A percentile compares a stretch with the other conserved stretches of the same genome.
These are phyloP conservation scores for Abscondita cerata DNA, from an alignment of 2,888 invertebrate species.

Conservation along the genomic window DNA sequence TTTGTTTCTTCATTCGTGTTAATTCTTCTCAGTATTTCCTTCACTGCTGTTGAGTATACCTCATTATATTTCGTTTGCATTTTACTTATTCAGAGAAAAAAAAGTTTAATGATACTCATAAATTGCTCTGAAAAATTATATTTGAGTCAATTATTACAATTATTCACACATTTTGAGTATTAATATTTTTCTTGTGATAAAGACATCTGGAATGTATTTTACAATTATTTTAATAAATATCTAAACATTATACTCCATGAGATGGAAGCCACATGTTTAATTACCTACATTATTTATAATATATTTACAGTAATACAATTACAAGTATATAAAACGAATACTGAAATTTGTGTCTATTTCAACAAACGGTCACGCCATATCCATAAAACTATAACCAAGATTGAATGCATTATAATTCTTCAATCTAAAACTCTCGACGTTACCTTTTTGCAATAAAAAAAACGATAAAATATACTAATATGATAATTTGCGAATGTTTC, in stretches of 20 bases:
- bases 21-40: too few relatives aligned
- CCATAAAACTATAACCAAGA: too few relatives aligned
- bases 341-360: constrained; percentile 50
- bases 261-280: constrained; percentile 47
- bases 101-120: too few relatives aligned
- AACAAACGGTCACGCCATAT: constrained; percentile 49
- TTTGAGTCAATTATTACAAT: constrained; percentile 49
- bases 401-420: too few relatives aligned
- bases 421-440: too few relatives aligned
- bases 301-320: constrained; percentile 45
- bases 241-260: constrained; percentile 44
- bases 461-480: not conserved
- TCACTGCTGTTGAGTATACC: too few relatives aligned
- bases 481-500: constrained; percentile 11
- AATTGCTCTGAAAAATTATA: constrained; percentile 50
- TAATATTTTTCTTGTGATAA: constrained; percentile 48
- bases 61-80: too few relatives aligned
- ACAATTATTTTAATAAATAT: constrained; percentile 43
- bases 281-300: constrained; percentile 43
- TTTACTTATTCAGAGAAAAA: too few relatives aligned
- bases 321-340: constrained; percentile 49
- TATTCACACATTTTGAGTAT: constrained; percentile 57
- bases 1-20: too few relatives aligned
- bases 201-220: constrained; percentile 52
- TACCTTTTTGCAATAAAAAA: too few relatives aligned